Base-by-base conservation (phyloP, 2,888 invertebrate genomes). In the Leistus spinibarbis region DNA sequence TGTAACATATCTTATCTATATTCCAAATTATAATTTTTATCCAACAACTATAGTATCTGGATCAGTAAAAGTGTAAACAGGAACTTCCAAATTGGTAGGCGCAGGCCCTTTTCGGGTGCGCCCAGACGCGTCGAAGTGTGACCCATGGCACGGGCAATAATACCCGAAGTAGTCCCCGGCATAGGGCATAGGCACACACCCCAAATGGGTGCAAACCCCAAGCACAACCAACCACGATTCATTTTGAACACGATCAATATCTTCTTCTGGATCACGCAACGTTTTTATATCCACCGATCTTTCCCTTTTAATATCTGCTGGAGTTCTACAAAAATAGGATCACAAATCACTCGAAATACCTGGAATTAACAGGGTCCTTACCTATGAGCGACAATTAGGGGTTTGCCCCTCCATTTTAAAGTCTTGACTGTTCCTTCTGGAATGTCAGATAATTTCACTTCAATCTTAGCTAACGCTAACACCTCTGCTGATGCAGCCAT, bases 101-200 rank as follows among this genome's bases (percentile, higher is more conserved):
- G 99, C 99, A 2, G 99, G 99, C 13, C 99, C 99, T 87, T 97
- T 98, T 79, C 99, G 93, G 83, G 99, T 98, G 80, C 99, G 92
- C 0, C 99, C 99, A n/a, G 98, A 96, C 0, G 95, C 95, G 86
- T 99, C 99, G 85, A 99, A 99, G 86, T 99, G 99, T 56, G 98
- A 98, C 54, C 99, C 99, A 84, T 99, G 99, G 88, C 99, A 99
- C 0, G 99, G 99, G 83, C 99, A 99, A 87, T 98, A 99, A 86
- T 98, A 99, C 67, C 99, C 99, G 22, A 97, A 97, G 84, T 90
- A 99, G 81, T 98, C 98, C 69, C 96, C 96, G 70, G 96, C 90
- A 85, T 96, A 95, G 19, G 97, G 94, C 77, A 99, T 95, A 24
- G 99, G 99, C 75, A 99, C 98, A 87, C 99, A 99, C 70, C 99